Conservation (phyloP, 2,888 invertebrate genomes). For the Hemicrepidius hirtus region DNA sequence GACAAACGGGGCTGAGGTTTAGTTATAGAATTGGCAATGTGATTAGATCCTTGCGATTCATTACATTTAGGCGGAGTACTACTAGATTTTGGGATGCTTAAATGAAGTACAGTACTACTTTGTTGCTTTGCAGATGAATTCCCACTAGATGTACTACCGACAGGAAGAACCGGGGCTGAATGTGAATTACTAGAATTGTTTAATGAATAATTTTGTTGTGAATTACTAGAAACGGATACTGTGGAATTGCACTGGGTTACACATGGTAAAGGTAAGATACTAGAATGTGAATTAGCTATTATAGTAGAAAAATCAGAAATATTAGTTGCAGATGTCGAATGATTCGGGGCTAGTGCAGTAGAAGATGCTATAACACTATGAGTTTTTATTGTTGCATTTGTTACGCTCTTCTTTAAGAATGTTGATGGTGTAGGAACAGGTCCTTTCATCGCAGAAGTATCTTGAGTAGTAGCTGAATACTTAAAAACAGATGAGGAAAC, state of each 20-base stretch:
- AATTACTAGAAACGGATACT: constrained; percentile 40
- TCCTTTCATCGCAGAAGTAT: constrained; percentile 37
- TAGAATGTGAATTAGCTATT: constrained; percentile 46
- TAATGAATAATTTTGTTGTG: constrained; percentile 38
- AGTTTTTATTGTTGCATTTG: constrained; percentile 37
- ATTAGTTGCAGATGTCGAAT: constrained; percentile 40
- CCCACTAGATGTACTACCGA: constrained; percentile 27
- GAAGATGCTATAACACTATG: constrained; percentile 39
- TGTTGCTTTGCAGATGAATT: constrained; percentile 31
- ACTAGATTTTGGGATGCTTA: constrained; percentile 32
- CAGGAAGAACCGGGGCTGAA: constrained; percentile 18
- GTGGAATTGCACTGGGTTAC: constrained; percentile 48
- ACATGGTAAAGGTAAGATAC: constrained; percentile 35
- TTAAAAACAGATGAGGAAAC: constrained; percentile 36
- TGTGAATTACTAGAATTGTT: constrained; percentile 35
- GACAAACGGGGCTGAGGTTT: constrained; percentile 31
- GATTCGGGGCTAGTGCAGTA: constrained; percentile 39
- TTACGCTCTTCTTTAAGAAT: constrained; percentile 51
- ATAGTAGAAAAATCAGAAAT: constrained; percentile 44
- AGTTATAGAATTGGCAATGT: constrained; percentile 27
- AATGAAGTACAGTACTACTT: constrained; percentile 32
- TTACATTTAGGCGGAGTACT: constrained; percentile 27
- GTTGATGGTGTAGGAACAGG: constrained; percentile 29
- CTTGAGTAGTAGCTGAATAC: constrained; percentile 40
- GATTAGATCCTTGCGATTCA: constrained; percentile 30